A percentile compares a stretch with the other conserved stretches of the same genome.
Conservation (phyloP, 2,888 invertebrate species). For the Zootermopsis nevadensis region DNA sequence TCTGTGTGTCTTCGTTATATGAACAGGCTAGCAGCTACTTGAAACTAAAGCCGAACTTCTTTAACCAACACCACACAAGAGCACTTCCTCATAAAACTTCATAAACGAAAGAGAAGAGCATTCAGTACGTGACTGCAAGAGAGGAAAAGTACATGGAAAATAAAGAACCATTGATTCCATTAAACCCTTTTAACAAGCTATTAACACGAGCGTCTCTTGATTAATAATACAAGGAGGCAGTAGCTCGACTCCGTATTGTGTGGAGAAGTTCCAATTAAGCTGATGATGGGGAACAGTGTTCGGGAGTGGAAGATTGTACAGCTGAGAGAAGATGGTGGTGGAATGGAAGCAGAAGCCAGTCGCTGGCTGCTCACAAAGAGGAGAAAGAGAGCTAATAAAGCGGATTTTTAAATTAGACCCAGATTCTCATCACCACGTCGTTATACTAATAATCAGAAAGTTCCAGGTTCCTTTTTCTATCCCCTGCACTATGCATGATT, state of each 20-base stretch:
- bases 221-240: constrained; percentile 41
- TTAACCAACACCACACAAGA: neutral
- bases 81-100: constrained; percentile 26
- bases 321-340: neutral
- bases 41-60: neutral
- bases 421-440: constrained; percentile 16
- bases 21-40: neutral
- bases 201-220: constrained; percentile 49
- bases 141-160: neutral
- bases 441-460: neutral
- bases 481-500: neutral
- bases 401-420: constrained; percentile 6
- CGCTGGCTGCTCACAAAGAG: neutral
- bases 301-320: constrained; percentile 23
- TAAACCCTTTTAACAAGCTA: constrained; percentile 50
- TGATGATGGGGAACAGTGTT: constrained; percentile 31
- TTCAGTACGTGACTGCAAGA: neutral
- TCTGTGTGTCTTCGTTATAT: neutral
- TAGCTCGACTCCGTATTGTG: constrained; percentile 29
- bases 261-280: constrained; percentile 39
- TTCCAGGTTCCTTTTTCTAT: neutral
- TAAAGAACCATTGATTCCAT: constrained; percentile 36
- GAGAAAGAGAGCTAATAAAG: neutral
- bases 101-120: neutral
- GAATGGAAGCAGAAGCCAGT: neutral